These are phyloP conservation scores for Rhinolophus sinicus DNA, from an alignment of 2,113 vertebrate species.

Conservation along the genomic window DNA sequence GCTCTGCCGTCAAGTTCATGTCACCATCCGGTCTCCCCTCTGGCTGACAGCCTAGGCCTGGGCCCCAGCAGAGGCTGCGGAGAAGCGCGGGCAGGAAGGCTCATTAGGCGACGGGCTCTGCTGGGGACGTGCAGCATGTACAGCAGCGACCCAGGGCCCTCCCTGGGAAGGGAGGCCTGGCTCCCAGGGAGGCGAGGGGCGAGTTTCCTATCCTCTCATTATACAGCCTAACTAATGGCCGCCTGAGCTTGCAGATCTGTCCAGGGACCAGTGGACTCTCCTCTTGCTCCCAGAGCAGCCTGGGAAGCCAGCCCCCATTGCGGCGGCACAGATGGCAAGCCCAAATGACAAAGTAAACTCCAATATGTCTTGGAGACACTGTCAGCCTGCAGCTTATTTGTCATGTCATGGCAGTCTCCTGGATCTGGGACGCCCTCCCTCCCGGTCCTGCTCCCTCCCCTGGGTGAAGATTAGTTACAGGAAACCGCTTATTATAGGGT, in stretches of 20 bases:
- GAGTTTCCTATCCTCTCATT: slow-evolving; percentile 87
- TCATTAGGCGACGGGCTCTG: fast-evolving
- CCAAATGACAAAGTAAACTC: slow-evolving; percentile 85
- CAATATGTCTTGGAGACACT: slow-evolving; percentile 88
- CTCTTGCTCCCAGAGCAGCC: slow-evolving; percentile 82
- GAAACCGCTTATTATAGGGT: not conserved
- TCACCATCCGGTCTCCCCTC: fast-evolving
- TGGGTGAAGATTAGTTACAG: fast-evolving
- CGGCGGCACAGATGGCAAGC: slow-evolving; percentile 90
- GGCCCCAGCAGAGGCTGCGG: not conserved
- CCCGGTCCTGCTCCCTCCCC: not conserved
- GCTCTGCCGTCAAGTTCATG: not conserved
- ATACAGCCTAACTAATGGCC: slow-evolving; percentile 86
- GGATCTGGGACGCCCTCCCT: slow-evolving; percentile 73
- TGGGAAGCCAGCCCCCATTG: slow-evolving; percentile 79
- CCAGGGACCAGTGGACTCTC: slow-evolving; percentile 82
- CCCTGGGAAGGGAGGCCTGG: slow-evolving; percentile 84
- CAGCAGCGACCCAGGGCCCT: slow-evolving; percentile 87
- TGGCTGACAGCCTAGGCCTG: fast-evolving
- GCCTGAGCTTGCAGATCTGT: slow-evolving; percentile 82
- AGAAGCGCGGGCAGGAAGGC: not conserved
- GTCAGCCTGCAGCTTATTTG: slow-evolving; percentile 84
- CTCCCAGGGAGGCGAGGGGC: slow-evolving; percentile 83
- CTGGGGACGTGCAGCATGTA: slow-evolving; percentile 24
- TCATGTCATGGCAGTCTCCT: slow-evolving; percentile 78